Percentiles rank a stretch among this genome's conserved stretches.
phyloP scores from a whole-genome alignment of 1,140 invertebrate species.

The Chlorops oryzae region DNA sequence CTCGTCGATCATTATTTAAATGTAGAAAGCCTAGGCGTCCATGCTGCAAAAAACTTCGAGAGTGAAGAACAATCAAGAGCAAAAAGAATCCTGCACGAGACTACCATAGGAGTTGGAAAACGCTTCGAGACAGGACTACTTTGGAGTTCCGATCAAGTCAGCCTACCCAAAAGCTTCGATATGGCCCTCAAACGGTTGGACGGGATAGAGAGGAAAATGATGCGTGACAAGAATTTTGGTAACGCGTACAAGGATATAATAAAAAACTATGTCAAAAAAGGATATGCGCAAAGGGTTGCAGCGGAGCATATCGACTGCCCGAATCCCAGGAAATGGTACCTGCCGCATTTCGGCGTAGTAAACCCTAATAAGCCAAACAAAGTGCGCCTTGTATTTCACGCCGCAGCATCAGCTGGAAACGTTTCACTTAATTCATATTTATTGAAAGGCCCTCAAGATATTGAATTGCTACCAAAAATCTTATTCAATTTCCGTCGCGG shows the following conservation, averaged over 20 bases:
- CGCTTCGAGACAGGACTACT: conserved; percentile 5
- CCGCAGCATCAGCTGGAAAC: conserved; percentile 17
- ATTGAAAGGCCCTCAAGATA: conserved; percentile 27
- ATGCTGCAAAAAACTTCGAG: neutral
- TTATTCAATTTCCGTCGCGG: conserved; percentile 34
- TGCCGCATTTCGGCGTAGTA: conserved; percentile 30
- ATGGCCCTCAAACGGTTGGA: conserved; percentile 6
- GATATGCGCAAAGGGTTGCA: neutral
- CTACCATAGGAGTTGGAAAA: neutral
- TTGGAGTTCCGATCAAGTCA: conserved; percentile 3
- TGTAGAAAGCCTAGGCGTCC: conserved; percentile 1
- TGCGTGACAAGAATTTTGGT: neutral
- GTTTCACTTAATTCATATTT: conserved; percentile 25
- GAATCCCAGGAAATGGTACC: no score
- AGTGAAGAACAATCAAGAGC: neutral
- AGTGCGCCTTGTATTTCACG: conserved; percentile 28
- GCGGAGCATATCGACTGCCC: no score
- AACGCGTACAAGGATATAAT: neutral
- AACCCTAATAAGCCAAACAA: conserved; percentile 29
- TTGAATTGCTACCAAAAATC: conserved; percentile 24
- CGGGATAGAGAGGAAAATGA: conserved; percentile 3
- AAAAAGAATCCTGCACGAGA: neutral
- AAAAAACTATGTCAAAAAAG: neutral
- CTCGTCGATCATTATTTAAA: neutral
- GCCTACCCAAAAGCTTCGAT: conserved; percentile 11